phyloP scores from a whole-genome alignment of 1,140 invertebrate species.

The Orius laevigatus region DNA sequence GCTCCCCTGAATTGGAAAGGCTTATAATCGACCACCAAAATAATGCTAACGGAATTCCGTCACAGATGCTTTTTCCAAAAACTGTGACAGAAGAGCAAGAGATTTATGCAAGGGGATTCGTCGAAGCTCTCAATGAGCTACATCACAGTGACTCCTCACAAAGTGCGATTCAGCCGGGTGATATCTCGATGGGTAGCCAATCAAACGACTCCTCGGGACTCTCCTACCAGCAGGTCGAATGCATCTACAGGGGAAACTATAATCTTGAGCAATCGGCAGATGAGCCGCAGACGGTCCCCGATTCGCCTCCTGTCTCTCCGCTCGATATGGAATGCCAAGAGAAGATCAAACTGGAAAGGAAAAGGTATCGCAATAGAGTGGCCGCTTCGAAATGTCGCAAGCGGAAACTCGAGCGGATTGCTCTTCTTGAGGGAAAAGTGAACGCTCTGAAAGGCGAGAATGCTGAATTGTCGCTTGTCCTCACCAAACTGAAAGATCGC shows the following conservation, averaged over 20 bases:
- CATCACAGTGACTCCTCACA: constrained; percentile 52
- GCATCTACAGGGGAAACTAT: constrained; percentile 37
- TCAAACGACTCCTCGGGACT: constrained; percentile 5
- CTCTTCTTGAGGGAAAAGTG: constrained; percentile 85
- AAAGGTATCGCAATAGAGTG: constrained; percentile 83
- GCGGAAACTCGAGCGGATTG: constrained; percentile 87
- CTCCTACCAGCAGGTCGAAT: constrained; percentile 1
- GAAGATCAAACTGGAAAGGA: constrained; percentile 85
- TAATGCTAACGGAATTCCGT: constrained; percentile 41
- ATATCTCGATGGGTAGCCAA: too few relatives aligned
- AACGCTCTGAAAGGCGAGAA: constrained; percentile 84
- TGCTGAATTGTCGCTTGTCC: constrained; percentile 58
- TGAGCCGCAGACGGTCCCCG: constrained; percentile 72
- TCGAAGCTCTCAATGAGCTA: constrained; percentile 73
- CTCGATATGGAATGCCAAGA: constrained; percentile 95
- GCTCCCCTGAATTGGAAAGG: constrained; percentile 72
- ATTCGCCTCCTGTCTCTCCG: constrained; percentile 61
- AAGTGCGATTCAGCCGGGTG: constrained; percentile 7
- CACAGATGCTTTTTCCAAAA: constrained; percentile 52
- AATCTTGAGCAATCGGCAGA: constrained; percentile 28
- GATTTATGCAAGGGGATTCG: constrained; percentile 77
- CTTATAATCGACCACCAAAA: constrained; percentile 57
- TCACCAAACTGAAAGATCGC: constrained; percentile 78
- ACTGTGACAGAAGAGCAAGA: constrained; percentile 79
- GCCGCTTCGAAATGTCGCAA: constrained; percentile 91